Evolutionary conservation across 1,140 invertebrate genomes (phyloP).

Genomic region (Drosophila mojavensis): DNA sequence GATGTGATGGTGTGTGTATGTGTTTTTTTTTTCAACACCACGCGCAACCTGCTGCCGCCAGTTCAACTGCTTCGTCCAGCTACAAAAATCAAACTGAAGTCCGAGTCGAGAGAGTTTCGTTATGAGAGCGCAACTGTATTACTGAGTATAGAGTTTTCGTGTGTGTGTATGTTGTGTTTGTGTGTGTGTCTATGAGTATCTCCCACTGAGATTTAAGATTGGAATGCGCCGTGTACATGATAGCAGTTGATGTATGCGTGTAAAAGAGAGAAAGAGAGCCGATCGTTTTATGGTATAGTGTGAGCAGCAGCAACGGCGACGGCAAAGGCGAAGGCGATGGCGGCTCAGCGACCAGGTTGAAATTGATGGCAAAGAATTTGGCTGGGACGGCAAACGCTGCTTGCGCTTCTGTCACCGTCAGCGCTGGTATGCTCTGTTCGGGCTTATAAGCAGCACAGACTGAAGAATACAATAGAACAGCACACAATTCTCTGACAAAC

Average conservation of each 20-base stretch:
- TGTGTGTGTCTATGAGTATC: conserved; percentile 51
- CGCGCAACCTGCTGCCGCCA: conserved; percentile 49
- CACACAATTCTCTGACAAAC: conserved; percentile 17
- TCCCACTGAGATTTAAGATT: conserved; percentile 79
- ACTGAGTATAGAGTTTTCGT: not conserved
- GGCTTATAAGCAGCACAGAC: conserved; percentile 40
- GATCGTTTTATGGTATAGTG: conserved; percentile 49
- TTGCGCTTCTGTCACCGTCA: conserved; percentile 14
- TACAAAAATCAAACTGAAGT: conserved; percentile 72
- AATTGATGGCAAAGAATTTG: conserved; percentile 62
- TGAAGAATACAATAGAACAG: conserved; percentile 45
- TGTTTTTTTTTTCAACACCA: conserved; percentile 34
- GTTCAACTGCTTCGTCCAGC: conserved; percentile 68
- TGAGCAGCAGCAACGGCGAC: conserved; percentile 9
- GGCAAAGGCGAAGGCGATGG: conserved; percentile 5
- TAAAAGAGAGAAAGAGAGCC: conserved; percentile 21
- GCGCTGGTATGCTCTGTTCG: conserved; percentile 37
- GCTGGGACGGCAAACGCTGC: conserved; percentile 36
- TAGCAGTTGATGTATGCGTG: conserved; percentile 30
- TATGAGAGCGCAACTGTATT: conserved; percentile 39
- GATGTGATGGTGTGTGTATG: conserved; percentile 10
- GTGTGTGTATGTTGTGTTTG: conserved; percentile 1
- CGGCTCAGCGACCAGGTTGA: conserved; percentile 56
- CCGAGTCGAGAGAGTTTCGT: conserved; percentile 48
- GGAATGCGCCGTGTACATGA: conserved; percentile 69